These are phyloP conservation scores for Dermolepida albohirtum DNA, from an alignment of 2,888 invertebrate genomes.

Conservation along the genomic window DNA sequence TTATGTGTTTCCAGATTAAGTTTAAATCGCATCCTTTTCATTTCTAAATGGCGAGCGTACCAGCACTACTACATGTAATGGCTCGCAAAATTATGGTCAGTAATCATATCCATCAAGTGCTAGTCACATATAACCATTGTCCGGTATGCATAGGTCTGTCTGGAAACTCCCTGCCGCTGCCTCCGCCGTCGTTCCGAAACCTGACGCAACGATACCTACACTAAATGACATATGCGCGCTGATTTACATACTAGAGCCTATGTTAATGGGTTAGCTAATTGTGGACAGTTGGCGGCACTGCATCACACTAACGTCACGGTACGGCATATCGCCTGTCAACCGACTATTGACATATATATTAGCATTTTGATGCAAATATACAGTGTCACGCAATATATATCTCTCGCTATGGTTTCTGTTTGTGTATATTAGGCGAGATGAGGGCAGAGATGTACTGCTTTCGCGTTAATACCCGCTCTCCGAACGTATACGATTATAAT, in stretches of 20 bases:
- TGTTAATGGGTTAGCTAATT: slow-evolving; percentile 62
- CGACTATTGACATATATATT: slow-evolving; percentile 60
- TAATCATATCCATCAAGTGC: too few relatives aligned
- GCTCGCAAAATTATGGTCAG: too few relatives aligned
- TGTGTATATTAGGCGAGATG: not conserved
- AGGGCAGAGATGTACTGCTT: too few relatives aligned
- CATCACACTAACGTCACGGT: slow-evolving; percentile 51
- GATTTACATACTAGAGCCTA: slow-evolving; percentile 59
- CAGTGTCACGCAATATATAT: slow-evolving; percentile 8
- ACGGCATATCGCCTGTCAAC: slow-evolving; percentile 54
- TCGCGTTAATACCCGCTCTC: too few relatives aligned
- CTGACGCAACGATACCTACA: slow-evolving; percentile 31
- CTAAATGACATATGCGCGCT: slow-evolving; percentile 47
- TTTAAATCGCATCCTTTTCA: too few relatives aligned
- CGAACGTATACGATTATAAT: slow-evolving; percentile 16
- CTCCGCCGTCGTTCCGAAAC: not conserved
- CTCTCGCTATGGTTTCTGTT: not conserved
- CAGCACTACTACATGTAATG: too few relatives aligned
- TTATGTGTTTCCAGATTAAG: too few relatives aligned
- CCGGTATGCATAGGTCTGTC: too few relatives aligned
- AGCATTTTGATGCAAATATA: slow-evolving; percentile 57
- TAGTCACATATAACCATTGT: too few relatives aligned
- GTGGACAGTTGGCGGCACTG: slow-evolving; percentile 60
- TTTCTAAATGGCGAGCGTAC: too few relatives aligned
- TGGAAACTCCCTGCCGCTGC: too few relatives aligned